Conservation (phyloP, 1,140 invertebrate species). For the Centruroides sculpturatus region DNA sequence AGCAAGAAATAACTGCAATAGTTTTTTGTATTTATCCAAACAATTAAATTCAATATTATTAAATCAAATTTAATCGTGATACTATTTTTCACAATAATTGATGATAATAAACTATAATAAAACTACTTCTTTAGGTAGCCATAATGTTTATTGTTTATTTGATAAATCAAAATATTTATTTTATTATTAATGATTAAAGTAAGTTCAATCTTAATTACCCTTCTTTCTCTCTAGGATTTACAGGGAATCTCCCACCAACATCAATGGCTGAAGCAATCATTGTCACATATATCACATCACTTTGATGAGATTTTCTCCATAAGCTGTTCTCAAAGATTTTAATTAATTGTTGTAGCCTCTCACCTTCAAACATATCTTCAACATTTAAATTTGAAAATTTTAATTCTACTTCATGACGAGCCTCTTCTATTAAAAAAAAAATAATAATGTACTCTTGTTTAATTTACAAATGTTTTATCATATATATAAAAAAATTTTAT, state of each 20-base stretch:
- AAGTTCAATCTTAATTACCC: slow-evolving; percentile 42
- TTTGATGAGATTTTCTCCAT: slow-evolving; percentile 32
- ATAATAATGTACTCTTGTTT: background rate
- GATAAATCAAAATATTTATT: too few species aligned
- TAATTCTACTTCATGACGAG: slow-evolving; percentile 60
- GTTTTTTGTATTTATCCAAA: too few species aligned
- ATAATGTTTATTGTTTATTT: too few species aligned
- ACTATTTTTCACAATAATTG: too few species aligned
- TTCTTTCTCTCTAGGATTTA: slow-evolving; percentile 66
- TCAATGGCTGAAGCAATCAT: slow-evolving; percentile 68
- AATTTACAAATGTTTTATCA: background rate
- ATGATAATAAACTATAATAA: too few species aligned
- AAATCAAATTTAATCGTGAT: too few species aligned
- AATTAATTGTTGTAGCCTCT: slow-evolving; percentile 48
- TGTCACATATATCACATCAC: slow-evolving; percentile 56
- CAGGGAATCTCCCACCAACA: slow-evolving; percentile 60
- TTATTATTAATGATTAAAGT: too few species aligned
- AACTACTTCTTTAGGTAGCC: too few species aligned
- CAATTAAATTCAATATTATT: too few species aligned
- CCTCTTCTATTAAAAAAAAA: slow-evolving; percentile 19
- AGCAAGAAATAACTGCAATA: too few species aligned
- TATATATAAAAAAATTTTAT: background rate
- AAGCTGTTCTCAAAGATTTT: slow-evolving; percentile 47
- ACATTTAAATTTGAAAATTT: slow-evolving; percentile 80
- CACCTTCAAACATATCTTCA: slow-evolving; percentile 55